These are phyloP conservation scores for Champsocephalus gunnari DNA, from an alignment of 2,797 vertebrate genomes.

Conservation along the genomic window DNA sequence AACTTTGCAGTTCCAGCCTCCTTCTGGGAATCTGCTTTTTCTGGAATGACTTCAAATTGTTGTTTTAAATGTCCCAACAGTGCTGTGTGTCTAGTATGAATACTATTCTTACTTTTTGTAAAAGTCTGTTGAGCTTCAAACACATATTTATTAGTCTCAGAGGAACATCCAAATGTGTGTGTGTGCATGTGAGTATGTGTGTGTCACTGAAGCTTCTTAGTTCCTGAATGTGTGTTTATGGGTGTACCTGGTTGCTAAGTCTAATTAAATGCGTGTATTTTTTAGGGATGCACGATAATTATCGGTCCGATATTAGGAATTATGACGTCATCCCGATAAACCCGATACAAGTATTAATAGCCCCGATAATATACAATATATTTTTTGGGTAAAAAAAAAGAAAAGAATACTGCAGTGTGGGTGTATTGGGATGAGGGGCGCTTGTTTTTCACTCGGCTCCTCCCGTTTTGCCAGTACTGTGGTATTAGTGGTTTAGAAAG, in stretches of 20 bases:
- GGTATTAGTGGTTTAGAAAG: too few relatives aligned
- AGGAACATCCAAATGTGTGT: slow-evolving; percentile 54
- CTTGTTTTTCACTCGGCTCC: too few relatives aligned
- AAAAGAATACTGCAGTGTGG: too few relatives aligned
- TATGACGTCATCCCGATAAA: too few relatives aligned
- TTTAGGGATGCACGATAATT: too few relatives aligned
- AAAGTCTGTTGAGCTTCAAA: slow-evolving; percentile 34
- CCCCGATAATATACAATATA: too few relatives aligned
- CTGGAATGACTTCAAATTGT: slow-evolving; percentile 1
- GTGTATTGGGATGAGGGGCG: too few relatives aligned
- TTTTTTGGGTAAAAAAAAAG: too few relatives aligned
- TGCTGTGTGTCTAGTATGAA: slow-evolving; percentile 18
- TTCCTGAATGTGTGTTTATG: slow-evolving; percentile 15
- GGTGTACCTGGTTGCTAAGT: slow-evolving; percentile 34
- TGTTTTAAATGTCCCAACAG: slow-evolving; percentile 37
- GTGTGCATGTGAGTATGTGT: slow-evolving; percentile 18
- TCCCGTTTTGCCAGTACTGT: too few relatives aligned
- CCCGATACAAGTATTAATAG: too few relatives aligned
- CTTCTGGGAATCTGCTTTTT: not conserved
- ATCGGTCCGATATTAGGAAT: too few relatives aligned
- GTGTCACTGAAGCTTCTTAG: slow-evolving; percentile 28
- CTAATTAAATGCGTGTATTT: slow-evolving; percentile 32
- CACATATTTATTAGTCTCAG: slow-evolving; percentile 61
- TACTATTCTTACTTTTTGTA: slow-evolving; percentile 30
- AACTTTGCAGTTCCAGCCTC: slow-evolving; percentile 9